These are phyloP conservation scores for Limnephilus lunatus DNA, from an alignment of 2,888 invertebrate genomes.

Conservation along the genomic window DNA sequence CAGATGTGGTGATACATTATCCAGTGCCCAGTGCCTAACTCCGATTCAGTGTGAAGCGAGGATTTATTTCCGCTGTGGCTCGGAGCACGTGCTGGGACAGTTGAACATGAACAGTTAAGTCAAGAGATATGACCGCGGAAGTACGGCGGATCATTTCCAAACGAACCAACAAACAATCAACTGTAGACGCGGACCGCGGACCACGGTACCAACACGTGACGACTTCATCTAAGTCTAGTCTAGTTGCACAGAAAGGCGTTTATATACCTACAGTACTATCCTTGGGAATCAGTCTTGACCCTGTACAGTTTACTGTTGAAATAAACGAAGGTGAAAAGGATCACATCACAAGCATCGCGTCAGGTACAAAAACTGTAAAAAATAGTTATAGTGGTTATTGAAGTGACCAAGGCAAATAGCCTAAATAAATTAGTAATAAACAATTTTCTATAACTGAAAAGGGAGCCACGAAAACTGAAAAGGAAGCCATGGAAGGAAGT, in stretches of 20 bases:
- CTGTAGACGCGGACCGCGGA: not conserved
- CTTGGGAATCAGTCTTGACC: not conserved
- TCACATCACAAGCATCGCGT: too few relatives aligned
- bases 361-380: too few relatives aligned
- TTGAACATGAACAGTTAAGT: slow-evolving; percentile 28
- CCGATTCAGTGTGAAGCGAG: not conserved
- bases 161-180: not conserved
- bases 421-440: too few relatives aligned
- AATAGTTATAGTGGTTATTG: too few relatives aligned
- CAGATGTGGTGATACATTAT: not conserved
- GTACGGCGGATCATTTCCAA: not conserved
- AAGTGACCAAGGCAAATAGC: too few relatives aligned
- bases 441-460: too few relatives aligned
- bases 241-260: not conserved
- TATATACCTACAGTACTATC: too few relatives aligned
- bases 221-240: not conserved
- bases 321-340: too few relatives aligned
- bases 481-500: too few relatives aligned
- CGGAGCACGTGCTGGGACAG: slow-evolving; percentile 10
- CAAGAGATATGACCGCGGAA: slow-evolving; percentile 37
- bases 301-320: too few relatives aligned
- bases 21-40: not conserved
- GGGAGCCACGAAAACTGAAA: too few relatives aligned
- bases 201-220: not conserved
- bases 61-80: not conserved